Evolutionary conservation across 2,797 vertebrate genomes (phyloP).

Genomic region (Eutrigla gurnardus): DNA sequence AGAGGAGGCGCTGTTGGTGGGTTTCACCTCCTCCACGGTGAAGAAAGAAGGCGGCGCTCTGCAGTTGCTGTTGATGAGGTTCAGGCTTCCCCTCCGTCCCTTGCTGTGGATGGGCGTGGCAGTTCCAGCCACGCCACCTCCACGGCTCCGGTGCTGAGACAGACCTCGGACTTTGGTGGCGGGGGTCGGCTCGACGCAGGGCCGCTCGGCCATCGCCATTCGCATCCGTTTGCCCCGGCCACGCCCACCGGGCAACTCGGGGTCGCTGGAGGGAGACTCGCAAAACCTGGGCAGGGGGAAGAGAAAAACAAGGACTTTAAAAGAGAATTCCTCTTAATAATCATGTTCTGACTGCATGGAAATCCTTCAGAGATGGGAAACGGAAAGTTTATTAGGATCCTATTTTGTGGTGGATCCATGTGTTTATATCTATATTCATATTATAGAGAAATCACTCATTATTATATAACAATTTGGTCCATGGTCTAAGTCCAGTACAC

Average conservation of each 20-base stretch:
- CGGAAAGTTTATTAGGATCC: too few species aligned
- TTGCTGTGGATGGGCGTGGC: conserved; percentile 89
- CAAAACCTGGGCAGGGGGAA: conserved; percentile 89
- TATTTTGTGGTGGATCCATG: too few species aligned
- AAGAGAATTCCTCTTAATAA: background rate
- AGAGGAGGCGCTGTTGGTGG: conserved; percentile 81
- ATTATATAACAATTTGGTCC: too few species aligned
- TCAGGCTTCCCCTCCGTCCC: conserved; percentile 93
- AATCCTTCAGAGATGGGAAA: background rate
- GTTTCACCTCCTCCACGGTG: conserved; percentile 92
- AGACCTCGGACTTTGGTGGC: conserved; percentile 90
- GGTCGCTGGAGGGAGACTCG: conserved; percentile 95
- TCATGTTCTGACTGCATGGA: background rate
- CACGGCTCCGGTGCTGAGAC: conserved; percentile 93
- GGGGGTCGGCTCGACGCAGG: conserved; percentile 86
- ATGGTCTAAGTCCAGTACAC: too few species aligned
- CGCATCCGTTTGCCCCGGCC: conserved; percentile 95
- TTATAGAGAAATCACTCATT: too few species aligned
- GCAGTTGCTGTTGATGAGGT: conserved; percentile 90
- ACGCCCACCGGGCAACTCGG: conserved; percentile 93
- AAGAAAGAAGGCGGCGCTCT: conserved; percentile 91
- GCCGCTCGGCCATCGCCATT: conserved; percentile 86
- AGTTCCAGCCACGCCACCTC: conserved; percentile 75
- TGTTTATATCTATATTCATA: too few species aligned
- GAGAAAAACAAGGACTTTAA: background rate